Conservation (phyloP, 2,888 invertebrate species). For the Cyclophora albipunctata region DNA sequence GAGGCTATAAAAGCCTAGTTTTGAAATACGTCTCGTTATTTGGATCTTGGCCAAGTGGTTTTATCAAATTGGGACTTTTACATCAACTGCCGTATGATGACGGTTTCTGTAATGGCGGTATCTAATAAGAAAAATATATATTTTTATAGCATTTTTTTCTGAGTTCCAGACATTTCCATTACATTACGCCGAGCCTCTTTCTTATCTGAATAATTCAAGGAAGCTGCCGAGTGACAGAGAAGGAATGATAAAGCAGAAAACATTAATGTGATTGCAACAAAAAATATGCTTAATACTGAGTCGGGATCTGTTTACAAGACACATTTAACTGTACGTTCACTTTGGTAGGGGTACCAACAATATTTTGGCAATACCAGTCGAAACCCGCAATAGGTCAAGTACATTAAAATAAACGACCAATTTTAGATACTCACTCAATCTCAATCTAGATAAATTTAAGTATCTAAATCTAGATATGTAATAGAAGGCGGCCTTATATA, state of each 20-base stretch:
- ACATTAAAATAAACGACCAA: too few species aligned
- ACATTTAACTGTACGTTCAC: too few species aligned
- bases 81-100: slow-evolving; percentile 26
- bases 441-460: too few species aligned
- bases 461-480: too few species aligned
- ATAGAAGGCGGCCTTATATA: too few species aligned
- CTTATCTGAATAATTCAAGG: slow-evolving; percentile 47
- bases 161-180: slow-evolving; percentile 41
- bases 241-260: slow-evolving; percentile 31
- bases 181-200: slow-evolving; percentile 29
- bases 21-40: slow-evolving; percentile 38
- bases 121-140: slow-evolving; percentile 25
- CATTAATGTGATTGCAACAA: slow-evolving; percentile 43
- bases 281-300: slow-evolving; percentile 22
- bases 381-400: too few species aligned
- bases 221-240: slow-evolving; percentile 32
- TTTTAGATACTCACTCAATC: too few species aligned
- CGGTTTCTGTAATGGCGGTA: slow-evolving; percentile 33
- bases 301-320: too few species aligned
- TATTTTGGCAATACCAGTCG: too few species aligned
- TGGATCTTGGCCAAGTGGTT: slow-evolving; percentile 45
- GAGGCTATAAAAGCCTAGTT: slow-evolving; percentile 26
- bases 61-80: slow-evolving; percentile 29
- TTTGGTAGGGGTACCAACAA: too few species aligned
- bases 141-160: slow-evolving; percentile 33